phyloP scores from a whole-genome alignment of 1,140 invertebrate species.

The Mizuhopecten yessoensis region DNA sequence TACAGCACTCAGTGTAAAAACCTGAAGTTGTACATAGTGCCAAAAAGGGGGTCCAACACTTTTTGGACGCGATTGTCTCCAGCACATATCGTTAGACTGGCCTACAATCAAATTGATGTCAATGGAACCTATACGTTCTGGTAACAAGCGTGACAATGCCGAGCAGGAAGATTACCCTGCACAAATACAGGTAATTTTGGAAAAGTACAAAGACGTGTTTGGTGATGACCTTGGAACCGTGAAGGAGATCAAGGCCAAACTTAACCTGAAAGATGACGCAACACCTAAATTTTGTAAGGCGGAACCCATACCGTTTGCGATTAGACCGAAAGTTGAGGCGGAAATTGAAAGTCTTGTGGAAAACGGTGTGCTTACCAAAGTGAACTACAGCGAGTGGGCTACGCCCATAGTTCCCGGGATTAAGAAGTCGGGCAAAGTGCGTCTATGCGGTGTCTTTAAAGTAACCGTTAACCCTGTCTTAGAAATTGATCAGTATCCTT shows the following conservation, averaged over 20 bases:
- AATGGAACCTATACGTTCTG: not conserved
- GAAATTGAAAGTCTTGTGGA: conserved; percentile 71
- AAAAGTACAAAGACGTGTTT: not conserved
- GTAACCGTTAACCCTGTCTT: conserved; percentile 63
- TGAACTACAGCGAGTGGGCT: conserved; percentile 75
- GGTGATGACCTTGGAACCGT: no score
- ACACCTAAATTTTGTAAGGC: conserved; percentile 65
- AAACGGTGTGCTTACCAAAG: conserved; percentile 66
- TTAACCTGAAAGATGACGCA: conserved; percentile 42
- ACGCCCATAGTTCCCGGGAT: conserved; percentile 80
- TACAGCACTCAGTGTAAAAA: conserved; percentile 46
- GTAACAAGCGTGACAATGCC: not conserved
- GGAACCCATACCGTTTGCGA: conserved; percentile 80
- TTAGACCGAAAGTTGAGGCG: conserved; percentile 75
- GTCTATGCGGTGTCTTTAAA: conserved; percentile 82
- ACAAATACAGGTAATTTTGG: conserved; percentile 4
- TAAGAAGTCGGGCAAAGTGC: conserved; percentile 79
- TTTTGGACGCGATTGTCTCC: conserved; percentile 59
- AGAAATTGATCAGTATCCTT: conserved; percentile 56
- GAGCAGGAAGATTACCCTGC: no score
- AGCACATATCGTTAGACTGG: conserved; percentile 48
- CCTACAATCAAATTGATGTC: not conserved
- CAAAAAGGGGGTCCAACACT: conserved; percentile 43
- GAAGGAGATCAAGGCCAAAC: conserved; percentile 53
- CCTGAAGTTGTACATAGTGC: conserved; percentile 50